Conservation (phyloP, 2,113 vertebrate genomes). For the Thunnus maccoyii region DNA sequence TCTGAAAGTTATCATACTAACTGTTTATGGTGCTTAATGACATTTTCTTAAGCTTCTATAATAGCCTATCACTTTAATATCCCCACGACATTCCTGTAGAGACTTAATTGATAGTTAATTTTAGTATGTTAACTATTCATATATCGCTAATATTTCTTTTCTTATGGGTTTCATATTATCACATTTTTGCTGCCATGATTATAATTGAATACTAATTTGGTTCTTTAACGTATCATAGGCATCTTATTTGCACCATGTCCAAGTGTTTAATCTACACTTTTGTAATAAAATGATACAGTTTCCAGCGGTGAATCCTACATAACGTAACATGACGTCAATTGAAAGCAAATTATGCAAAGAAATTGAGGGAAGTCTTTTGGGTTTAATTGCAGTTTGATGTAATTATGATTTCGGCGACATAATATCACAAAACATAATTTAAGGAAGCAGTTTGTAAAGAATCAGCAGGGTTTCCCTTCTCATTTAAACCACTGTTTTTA, state of each 20-base stretch:
- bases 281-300: neutral
- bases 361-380: neutral
- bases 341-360: neutral
- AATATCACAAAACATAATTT: neutral
- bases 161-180: neutral
- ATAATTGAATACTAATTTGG: too few species aligned
- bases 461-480: neutral
- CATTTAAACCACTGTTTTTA: constrained; percentile 4
- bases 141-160: neutral
- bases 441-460: neutral
- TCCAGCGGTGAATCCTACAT: neutral
- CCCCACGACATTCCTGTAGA: neutral
- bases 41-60: neutral
- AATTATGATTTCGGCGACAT: neutral
- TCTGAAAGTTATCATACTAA: neutral
- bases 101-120: neutral
- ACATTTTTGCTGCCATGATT: neutral
- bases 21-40: neutral
- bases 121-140: neutral
- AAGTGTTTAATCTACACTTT: neutral
- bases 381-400: neutral
- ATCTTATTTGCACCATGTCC: neutral
- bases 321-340: neutral
- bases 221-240: too few species aligned
- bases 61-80: neutral